Base-by-base conservation (phyloP, 1,140 invertebrate genomes). In the Achatina immaculata region DNA sequence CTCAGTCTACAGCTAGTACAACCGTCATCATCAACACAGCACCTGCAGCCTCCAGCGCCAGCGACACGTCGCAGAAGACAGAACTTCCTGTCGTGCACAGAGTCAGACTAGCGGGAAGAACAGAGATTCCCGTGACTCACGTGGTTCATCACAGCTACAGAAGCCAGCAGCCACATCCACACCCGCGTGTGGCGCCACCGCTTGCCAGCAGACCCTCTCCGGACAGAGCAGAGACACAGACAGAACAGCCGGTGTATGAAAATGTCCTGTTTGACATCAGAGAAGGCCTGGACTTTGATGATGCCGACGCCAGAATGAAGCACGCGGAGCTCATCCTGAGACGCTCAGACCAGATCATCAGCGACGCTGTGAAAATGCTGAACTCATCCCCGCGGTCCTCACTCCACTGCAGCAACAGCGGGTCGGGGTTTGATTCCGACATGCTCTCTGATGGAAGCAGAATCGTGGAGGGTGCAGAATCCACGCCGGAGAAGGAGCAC, bases 241-340 rank as follows among this genome's bases (percentile, higher is more conserved):
- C 45, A 7, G 9, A 48, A 38, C 48, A 43, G 34, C 78, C 71
- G 0, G 62, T 65, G 4, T 48, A 77, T 48, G 74, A 77, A 42
- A 78, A 78, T 28, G 36, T 78, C 31, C 42, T 34, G 0, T 68
- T 55, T 9, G 34, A 42, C 19, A 34, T 43, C 38, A 36, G 43
- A 28, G 78, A 80, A 0, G 48, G 68, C 1, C 40, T 73, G 24
- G 19, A 19, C 62, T 72, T 73, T 43, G 79, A 81, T 34, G 71
- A 81, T 51, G 65, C 34, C 19, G 28, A 36, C 55, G 28, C 51
- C 0, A 43, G 73, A 34, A 51, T 68, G 28, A 43, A 34, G 43
- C 76, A 78, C n/a, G 76, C 76, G 16, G 76, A 78, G 28, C 40
- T 78, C 2, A 78, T 78, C 28, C 65, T 78, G 2, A 78, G 68